phyloP scores from a whole-genome alignment of 2,113 vertebrate species.

The Tachysurus vachellii region DNA sequence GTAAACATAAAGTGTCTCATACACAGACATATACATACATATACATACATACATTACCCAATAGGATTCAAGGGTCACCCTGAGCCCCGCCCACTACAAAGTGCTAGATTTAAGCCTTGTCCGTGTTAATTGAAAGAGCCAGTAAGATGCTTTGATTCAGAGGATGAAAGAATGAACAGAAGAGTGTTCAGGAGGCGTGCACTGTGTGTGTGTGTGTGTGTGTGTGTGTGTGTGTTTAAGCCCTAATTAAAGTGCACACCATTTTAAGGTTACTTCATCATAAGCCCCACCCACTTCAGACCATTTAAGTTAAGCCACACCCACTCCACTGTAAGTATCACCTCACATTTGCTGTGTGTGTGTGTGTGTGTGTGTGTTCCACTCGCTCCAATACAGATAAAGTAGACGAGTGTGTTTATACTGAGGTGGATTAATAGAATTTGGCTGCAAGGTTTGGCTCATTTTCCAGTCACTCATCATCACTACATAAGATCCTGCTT shows the following conservation, averaged over 20 bases:
- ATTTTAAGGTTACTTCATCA: neutral
- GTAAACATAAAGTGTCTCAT: slow-evolving; percentile 35
- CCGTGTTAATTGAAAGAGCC: neutral
- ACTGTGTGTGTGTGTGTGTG: neutral
- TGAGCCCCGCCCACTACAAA: neutral
- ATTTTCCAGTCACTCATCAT: neutral
- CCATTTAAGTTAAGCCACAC: neutral
- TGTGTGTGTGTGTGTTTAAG: neutral
- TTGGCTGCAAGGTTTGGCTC: neutral
- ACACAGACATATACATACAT: slow-evolving; percentile 48
- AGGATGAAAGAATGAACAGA: neutral
- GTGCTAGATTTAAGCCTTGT: slow-evolving; percentile 5
- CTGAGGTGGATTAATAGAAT: neutral
- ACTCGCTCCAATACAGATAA: neutral
- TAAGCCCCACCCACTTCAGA: neutral
- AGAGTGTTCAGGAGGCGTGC: neutral
- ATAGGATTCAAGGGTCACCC: slow-evolving; percentile 18
- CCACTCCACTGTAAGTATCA: neutral
- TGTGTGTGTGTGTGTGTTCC: neutral
- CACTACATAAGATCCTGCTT: neutral
- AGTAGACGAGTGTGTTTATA: neutral
- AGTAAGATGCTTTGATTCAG: neutral
- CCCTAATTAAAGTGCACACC: slow-evolving; percentile 1
- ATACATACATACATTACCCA: slow-evolving; percentile 29
- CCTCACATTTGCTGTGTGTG: neutral